phyloP scores from a whole-genome alignment of 92 coral and sea anemone genomes.

The Porites lobata region DNA sequence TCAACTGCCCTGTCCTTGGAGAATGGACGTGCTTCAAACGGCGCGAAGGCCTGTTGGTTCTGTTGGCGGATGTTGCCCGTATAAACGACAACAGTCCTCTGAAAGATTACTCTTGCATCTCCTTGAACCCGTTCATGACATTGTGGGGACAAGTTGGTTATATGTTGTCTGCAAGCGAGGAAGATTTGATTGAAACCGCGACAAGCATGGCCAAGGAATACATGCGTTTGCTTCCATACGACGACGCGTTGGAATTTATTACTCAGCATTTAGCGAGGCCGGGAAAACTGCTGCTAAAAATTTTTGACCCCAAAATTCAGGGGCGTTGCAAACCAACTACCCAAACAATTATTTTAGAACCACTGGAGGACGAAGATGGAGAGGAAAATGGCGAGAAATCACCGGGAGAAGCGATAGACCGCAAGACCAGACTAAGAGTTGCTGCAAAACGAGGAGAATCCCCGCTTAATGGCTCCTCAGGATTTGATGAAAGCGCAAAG shows the following conservation, averaged over 20 bases:
- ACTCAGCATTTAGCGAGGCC: slow-evolving; percentile 2
- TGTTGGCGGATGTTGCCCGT: slow-evolving; percentile 26
- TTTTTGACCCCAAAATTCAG: not conserved
- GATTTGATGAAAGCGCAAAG: not conserved
- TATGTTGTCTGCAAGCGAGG: slow-evolving; percentile 10
- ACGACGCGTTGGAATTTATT: slow-evolving; percentile 27
- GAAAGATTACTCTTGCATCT: slow-evolving; percentile 17
- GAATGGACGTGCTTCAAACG: slow-evolving; percentile 38
- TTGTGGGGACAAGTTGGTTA: slow-evolving; percentile 32
- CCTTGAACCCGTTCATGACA: slow-evolving; percentile 24
- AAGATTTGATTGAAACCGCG: slow-evolving; percentile 2
- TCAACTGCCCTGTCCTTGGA: slow-evolving; percentile 1
- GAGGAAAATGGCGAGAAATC: not conserved
- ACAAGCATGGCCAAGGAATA: not conserved
- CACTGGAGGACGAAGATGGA: not conserved
- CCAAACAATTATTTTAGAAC: slow-evolving; percentile 21
- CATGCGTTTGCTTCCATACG: slow-evolving; percentile 9
- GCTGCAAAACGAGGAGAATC: slow-evolving; percentile 13
- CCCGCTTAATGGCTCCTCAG: not conserved
- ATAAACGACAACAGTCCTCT: slow-evolving; percentile 10
- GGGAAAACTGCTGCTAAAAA: not conserved
- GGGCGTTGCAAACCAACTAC: not conserved
- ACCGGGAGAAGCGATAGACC: not conserved
- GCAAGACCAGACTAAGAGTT: not conserved
- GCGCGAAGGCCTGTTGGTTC: slow-evolving; percentile 23